These are phyloP conservation scores for Percopsis omiscomaycus DNA, from an alignment of 2,797 vertebrate genomes.

Conservation along the genomic window DNA sequence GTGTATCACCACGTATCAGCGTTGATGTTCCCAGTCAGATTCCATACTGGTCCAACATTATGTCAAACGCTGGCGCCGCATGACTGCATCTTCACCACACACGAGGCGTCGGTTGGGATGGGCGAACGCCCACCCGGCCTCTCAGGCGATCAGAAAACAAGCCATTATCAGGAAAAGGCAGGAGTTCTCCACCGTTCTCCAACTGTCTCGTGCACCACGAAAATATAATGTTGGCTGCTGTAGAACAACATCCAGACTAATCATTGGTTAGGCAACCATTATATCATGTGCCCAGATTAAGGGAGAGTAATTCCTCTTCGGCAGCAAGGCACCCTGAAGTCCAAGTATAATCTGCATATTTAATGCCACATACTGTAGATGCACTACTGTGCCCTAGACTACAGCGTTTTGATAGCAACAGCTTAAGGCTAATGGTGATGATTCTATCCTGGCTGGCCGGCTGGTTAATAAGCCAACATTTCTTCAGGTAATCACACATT, in stretches of 20 bases:
- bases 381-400: background rate
- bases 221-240: slow-evolving; percentile 8
- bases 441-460: slow-evolving; percentile 27
- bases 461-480: slow-evolving; percentile 29
- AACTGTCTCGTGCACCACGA: slow-evolving; percentile 18
- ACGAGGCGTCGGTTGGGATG: slow-evolving; percentile 31
- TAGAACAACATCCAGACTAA: slow-evolving; percentile 9
- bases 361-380: slow-evolving; percentile 21
- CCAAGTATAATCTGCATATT: slow-evolving; percentile 30
- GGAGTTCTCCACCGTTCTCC: slow-evolving; percentile 18
- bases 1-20: slow-evolving; percentile 79
- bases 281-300: slow-evolving; percentile 9
- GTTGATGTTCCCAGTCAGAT: slow-evolving; percentile 80
- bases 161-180: slow-evolving; percentile 22
- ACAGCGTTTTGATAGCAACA: slow-evolving; percentile 22
- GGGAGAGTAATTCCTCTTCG: background rate
- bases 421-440: slow-evolving; percentile 31
- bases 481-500: slow-evolving; percentile 67
- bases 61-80: slow-evolving; percentile 71
- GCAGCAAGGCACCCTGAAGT: slow-evolving; percentile 20
- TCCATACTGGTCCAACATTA: slow-evolving; percentile 80
- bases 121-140: background rate
- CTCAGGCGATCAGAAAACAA: slow-evolving; percentile 37
- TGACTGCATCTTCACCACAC: slow-evolving; percentile 67
- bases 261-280: background rate